Conservation (phyloP, 2,797 vertebrate genomes). For the Podarcis lilfordi region DNA sequence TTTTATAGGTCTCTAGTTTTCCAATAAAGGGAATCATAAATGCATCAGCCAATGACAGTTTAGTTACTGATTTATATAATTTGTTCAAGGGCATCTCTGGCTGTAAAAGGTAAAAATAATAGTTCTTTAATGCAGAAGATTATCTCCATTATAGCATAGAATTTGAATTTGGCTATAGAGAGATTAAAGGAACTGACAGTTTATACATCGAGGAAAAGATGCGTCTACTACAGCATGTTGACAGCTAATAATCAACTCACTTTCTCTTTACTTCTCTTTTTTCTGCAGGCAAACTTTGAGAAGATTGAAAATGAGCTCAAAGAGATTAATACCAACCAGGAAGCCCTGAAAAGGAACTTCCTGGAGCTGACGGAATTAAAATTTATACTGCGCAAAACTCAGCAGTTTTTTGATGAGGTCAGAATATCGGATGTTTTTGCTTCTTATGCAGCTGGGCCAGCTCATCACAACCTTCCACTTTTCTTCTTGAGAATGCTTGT, state of each 20-base stretch:
- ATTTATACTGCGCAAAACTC: conserved; percentile 96
- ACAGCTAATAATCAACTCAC: not conserved
- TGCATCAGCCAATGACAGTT: not conserved
- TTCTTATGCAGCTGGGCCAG: conserved; percentile 52
- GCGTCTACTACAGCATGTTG: not conserved
- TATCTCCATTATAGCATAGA: not conserved
- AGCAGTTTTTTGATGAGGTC: conserved; percentile 99
- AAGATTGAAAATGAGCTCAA: conserved; percentile 98
- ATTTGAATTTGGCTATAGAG: not conserved
- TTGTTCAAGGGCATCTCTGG: not conserved
- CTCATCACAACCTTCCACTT: conserved; percentile 61
- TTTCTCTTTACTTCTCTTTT: not conserved
- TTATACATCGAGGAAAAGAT: not conserved
- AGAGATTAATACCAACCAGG: conserved; percentile 98
- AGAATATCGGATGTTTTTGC: conserved; percentile 73
- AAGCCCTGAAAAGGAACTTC: conserved; percentile 97
- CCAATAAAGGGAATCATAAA: not conserved
- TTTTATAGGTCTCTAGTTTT: not conserved
- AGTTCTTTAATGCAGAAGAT: not conserved
- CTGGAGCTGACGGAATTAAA: conserved; percentile 97
- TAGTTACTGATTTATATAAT: not conserved
- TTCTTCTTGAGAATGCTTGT: conserved; percentile 53
- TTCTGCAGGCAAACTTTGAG: conserved; percentile 92
- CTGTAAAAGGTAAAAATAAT: not conserved
- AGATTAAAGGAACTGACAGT: not conserved